Percentiles rank a stretch among this genome's conserved stretches.
These are phyloP conservation scores for Blennius ocellaris DNA, from an alignment of 2,113 vertebrate genomes.

Conservation along the genomic window DNA sequence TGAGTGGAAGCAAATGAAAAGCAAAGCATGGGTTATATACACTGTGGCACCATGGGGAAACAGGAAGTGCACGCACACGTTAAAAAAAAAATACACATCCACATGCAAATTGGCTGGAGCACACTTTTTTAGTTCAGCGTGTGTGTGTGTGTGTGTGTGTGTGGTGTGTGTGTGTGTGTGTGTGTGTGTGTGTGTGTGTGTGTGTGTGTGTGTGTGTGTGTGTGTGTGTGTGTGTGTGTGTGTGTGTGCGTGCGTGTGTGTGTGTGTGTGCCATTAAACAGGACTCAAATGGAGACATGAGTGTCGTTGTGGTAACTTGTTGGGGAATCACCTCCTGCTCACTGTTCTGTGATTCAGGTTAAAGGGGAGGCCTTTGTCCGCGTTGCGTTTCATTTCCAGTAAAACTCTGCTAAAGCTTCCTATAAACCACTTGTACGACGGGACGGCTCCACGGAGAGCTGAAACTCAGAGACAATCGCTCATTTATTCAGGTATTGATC, in stretches of 20 bases:
- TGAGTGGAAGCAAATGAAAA: conserved; percentile 38
- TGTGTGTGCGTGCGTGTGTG: neutral
- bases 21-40: conserved; percentile 34
- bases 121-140: neutral
- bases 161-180: neutral
- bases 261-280: neutral
- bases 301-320: neutral
- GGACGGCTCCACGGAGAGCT: too few relatives aligned
- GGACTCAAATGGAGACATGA: neutral
- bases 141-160: conserved; percentile 1
- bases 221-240: conserved; percentile 1
- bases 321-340: conserved; percentile 14
- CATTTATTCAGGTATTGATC: too few relatives aligned
- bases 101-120: conserved; percentile 38
- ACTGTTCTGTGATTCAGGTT: too few relatives aligned
- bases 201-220: neutral
- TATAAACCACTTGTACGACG: too few relatives aligned
- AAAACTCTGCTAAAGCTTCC: too few relatives aligned
- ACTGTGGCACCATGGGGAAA: conserved; percentile 41
- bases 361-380: too few relatives aligned
- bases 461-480: too few relatives aligned
- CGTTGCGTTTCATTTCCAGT: too few relatives aligned
- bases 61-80: conserved; percentile 24
- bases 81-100: conserved; percentile 23
- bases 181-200: neutral